phyloP scores from a whole-genome alignment of 2,888 invertebrate genomes.

The Cordilura impudica region DNA sequence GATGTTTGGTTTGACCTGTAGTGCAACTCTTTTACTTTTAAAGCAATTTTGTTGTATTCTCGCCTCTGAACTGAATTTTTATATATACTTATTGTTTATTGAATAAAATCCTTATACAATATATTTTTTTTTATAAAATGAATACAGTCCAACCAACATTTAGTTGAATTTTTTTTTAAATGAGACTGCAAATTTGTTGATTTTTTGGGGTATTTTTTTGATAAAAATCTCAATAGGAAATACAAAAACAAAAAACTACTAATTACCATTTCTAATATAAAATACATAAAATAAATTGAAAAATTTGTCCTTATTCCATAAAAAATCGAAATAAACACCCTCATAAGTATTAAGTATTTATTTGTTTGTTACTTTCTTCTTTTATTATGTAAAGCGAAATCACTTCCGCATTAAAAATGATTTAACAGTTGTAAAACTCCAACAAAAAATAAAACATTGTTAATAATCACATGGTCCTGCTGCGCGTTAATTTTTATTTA shows the following conservation, averaged over 20 bases:
- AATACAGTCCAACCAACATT: neutral
- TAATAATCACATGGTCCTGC: constrained; percentile 48
- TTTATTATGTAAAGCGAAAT: constrained; percentile 37
- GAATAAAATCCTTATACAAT: no score
- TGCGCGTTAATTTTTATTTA: constrained; percentile 42
- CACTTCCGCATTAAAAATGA: constrained; percentile 60
- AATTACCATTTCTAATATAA: neutral
- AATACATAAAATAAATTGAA: no score
- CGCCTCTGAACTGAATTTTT: no score
- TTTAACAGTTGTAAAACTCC: constrained; percentile 42
- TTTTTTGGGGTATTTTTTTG: neutral
- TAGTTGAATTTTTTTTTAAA: neutral
- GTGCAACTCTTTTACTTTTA: no score
- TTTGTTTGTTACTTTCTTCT: neutral
- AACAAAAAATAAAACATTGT: constrained; percentile 19
- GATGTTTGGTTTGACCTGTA: no score
- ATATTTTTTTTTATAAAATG: neutral
- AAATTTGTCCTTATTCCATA: neutral
- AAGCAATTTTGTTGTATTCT: no score
- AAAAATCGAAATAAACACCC: constrained; percentile 15
- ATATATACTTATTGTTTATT: no score
- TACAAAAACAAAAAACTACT: neutral
- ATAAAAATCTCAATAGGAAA: neutral
- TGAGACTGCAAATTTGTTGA: neutral
- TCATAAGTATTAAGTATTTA: constrained; percentile 10